A percentile compares a stretch with the other conserved stretches of the same genome.
Evolutionary conservation across 1,140 invertebrate genomes (phyloP).

Genomic region (Delia radicum): DNA sequence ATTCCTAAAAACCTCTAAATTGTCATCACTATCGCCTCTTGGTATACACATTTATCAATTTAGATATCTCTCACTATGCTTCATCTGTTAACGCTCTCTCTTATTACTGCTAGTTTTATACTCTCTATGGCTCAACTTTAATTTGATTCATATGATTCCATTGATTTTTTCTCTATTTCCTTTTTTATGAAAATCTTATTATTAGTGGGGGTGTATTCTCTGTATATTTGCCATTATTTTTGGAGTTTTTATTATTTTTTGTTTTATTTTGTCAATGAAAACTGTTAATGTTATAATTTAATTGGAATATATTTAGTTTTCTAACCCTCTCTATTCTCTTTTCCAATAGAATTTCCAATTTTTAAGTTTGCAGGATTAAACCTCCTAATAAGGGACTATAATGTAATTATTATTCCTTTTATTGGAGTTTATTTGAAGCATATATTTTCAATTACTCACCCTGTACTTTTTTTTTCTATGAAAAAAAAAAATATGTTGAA

Average conservation of each 20-base stretch:
- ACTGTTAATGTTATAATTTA: not conserved
- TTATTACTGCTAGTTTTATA: not conserved
- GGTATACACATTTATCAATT: not conserved
- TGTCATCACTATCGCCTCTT: not conserved
- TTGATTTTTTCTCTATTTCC: no score
- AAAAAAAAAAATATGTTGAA: not conserved
- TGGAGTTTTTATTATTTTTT: not conserved
- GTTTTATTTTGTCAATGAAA: not conserved
- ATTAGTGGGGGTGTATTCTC: not conserved
- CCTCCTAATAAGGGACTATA: not conserved
- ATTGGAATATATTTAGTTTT: not conserved
- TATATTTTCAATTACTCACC: conserved; percentile 1
- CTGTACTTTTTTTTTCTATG: not conserved
- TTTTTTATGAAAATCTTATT: not conserved
- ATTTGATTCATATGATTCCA: no score
- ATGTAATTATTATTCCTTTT: not conserved
- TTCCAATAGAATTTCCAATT: not conserved
- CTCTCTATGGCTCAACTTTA: no score
- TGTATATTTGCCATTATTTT: not conserved
- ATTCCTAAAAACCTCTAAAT: no score
- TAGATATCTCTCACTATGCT: not conserved
- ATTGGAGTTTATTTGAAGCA: not conserved
- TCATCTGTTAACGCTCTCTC: not conserved
- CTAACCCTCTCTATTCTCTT: not conserved
- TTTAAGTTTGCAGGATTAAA: not conserved